Conservation (phyloP, 2,113 vertebrate genomes). For the Ciconia boyciana region DNA sequence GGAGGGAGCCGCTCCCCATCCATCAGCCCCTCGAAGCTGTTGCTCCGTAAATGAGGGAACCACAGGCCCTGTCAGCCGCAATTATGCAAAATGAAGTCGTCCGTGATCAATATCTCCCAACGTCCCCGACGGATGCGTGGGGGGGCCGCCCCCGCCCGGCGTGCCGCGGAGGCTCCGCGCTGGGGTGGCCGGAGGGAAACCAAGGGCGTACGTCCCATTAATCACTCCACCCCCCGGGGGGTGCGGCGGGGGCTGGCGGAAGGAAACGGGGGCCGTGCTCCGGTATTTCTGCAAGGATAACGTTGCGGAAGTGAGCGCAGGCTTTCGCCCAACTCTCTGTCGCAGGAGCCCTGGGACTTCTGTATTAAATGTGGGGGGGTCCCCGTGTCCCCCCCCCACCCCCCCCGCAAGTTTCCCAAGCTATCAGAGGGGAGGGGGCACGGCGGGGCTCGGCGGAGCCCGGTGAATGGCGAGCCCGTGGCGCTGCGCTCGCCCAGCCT, state of each 20-base stretch:
- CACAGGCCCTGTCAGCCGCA: slow-evolving; percentile 65
- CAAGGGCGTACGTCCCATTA: slow-evolving; percentile 4
- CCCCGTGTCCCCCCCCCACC: not conserved
- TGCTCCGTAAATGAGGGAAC: slow-evolving; percentile 62
- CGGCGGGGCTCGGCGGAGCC: not conserved
- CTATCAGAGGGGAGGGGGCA: not conserved
- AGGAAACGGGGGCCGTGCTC: not conserved
- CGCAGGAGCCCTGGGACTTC: not conserved
- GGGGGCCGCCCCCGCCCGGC: not conserved
- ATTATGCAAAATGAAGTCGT: slow-evolving; percentile 67
- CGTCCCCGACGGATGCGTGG: slow-evolving; percentile 12
- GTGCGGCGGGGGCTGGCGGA: not conserved
- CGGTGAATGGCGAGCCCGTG: slow-evolving; percentile 6
- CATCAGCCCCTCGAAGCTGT: slow-evolving; percentile 62
- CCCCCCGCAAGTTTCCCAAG: not conserved
- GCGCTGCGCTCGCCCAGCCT: slow-evolving; percentile 24
- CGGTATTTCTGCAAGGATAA: slow-evolving; percentile 3
- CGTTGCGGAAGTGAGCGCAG: not conserved
- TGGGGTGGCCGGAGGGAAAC: not conserved
- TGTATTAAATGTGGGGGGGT: not conserved
- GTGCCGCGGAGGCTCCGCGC: not conserved
- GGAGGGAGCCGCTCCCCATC: slow-evolving; percentile 52
- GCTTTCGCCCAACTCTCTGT: not conserved
- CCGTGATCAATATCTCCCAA: slow-evolving; percentile 49
- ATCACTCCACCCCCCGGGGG: not conserved